Percentiles rank a stretch among this genome's conserved stretches.
phyloP scores from a whole-genome alignment of 2,797 vertebrate genomes.

The Sebastes minor region DNA sequence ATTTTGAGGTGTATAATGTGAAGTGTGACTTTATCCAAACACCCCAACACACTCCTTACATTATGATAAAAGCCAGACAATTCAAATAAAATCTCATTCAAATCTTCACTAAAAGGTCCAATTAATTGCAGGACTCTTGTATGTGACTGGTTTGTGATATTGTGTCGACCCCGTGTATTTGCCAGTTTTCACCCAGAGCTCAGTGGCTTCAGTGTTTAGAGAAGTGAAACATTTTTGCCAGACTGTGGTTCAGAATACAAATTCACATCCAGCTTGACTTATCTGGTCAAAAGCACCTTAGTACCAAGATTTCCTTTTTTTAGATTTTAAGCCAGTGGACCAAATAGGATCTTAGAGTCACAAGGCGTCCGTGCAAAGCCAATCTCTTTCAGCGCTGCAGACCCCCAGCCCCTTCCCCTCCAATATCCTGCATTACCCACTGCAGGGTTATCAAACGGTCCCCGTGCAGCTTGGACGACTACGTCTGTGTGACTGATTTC shows the following conservation, averaged over 20 bases:
- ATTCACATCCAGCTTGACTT: constrained; percentile 64
- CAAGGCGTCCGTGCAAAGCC: constrained; percentile 70
- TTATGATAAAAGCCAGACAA: background rate
- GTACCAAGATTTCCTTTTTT: constrained; percentile 58
- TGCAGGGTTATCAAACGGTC: constrained; percentile 64
- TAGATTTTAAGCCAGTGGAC: constrained; percentile 74
- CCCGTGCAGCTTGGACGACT: constrained; percentile 41
- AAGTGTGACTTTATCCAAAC: background rate
- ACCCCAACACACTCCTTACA: background rate
- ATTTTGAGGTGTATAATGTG: too few relatives aligned
- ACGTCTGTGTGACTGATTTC: constrained; percentile 31
- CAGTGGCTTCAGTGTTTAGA: constrained; percentile 25
- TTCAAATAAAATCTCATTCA: background rate
- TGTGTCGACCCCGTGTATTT: background rate
- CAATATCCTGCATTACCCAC: constrained; percentile 42
- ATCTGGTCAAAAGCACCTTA: constrained; percentile 69
- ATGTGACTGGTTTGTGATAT: background rate
- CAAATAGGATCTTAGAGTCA: constrained; percentile 76
- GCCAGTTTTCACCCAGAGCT: background rate
- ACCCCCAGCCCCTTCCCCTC: constrained; percentile 23
- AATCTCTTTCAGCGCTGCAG: constrained; percentile 55
- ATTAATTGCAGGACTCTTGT: background rate
- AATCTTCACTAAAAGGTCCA: background rate
- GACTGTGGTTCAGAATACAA: constrained; percentile 55
- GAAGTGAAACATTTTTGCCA: constrained; percentile 23